These are phyloP conservation scores for Caerostris extrusa DNA, from an alignment of 1,140 invertebrate genomes.

Conservation along the genomic window DNA sequence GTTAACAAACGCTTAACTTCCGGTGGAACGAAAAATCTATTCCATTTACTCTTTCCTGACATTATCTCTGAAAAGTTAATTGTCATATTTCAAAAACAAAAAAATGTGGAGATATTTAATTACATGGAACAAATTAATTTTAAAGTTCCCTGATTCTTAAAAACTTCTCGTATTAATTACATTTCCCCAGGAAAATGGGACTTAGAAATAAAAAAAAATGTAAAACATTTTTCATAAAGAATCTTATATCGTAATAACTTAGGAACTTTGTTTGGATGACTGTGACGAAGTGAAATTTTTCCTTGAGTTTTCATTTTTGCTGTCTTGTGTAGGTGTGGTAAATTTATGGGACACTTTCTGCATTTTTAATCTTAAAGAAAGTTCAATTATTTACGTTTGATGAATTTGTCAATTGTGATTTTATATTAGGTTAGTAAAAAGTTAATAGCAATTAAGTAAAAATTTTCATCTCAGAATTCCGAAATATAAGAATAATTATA, in stretches of 20 bases:
- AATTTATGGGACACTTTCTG: neutral
- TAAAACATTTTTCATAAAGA: neutral
- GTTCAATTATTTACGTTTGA: too few relatives aligned
- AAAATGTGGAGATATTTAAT: neutral
- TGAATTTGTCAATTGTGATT: too few relatives aligned
- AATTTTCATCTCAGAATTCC: too few relatives aligned
- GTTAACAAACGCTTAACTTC: neutral
- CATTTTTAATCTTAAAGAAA: too few relatives aligned
- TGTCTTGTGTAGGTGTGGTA: neutral
- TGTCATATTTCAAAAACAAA: neutral
- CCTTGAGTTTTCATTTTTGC: neutral
- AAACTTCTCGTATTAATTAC: neutral
- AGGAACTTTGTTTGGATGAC: neutral
- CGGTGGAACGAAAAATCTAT: neutral
- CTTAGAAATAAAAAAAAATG: neutral
- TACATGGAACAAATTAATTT: conserved; percentile 8
- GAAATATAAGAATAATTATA: too few relatives aligned
- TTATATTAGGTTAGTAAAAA: too few relatives aligned
- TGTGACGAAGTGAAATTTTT: neutral
- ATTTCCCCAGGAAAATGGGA: neutral
- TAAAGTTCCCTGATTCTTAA: neutral
- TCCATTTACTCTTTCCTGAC: neutral
- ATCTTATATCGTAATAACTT: neutral
- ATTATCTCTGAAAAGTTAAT: neutral
- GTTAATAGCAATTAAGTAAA: too few relatives aligned